phyloP scores from a whole-genome alignment of 2,888 invertebrate genomes.

The Agonopterix subpropinquella region DNA sequence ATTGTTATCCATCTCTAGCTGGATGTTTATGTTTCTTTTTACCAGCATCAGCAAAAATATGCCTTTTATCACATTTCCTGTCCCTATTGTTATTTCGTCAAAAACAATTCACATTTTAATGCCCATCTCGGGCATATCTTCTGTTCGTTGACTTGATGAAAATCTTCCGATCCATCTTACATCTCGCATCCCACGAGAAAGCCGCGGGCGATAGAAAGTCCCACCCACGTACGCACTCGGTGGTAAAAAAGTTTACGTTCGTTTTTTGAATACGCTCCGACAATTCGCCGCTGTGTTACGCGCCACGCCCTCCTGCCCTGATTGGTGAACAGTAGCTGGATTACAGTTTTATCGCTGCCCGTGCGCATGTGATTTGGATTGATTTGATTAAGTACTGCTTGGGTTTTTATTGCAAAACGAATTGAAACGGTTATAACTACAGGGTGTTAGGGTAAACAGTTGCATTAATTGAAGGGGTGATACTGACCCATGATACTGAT shows the following conservation, averaged over 20 bases:
- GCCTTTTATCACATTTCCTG: too few relatives aligned
- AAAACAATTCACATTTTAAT: too few relatives aligned
- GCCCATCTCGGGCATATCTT: background rate
- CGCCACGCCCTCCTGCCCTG: constrained; percentile 50
- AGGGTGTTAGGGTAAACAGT: too few relatives aligned
- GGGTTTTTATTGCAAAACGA: constrained; percentile 2
- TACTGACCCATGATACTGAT: too few relatives aligned
- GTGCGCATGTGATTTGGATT: constrained; percentile 18
- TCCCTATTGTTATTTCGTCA: too few relatives aligned
- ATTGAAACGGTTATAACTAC: background rate
- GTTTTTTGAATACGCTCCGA: constrained; percentile 46
- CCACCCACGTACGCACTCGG: constrained; percentile 56
- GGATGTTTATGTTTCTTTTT: too few relatives aligned
- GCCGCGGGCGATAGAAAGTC: constrained; percentile 67
- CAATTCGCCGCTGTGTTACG: constrained; percentile 64
- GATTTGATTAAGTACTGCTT: constrained; percentile 22
- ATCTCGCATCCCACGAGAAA: constrained; percentile 50
- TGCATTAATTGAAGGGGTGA: too few relatives aligned
- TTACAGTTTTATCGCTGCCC: constrained; percentile 38
- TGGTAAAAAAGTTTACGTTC: constrained; percentile 39
- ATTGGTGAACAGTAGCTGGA: constrained; percentile 64
- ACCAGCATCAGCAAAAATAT: too few relatives aligned
- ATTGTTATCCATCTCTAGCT: too few relatives aligned
- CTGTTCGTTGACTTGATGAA: constrained; percentile 4
- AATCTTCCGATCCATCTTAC: constrained; percentile 6